phyloP scores from a whole-genome alignment of 1,140 invertebrate species.

The Eueides isabella region DNA sequence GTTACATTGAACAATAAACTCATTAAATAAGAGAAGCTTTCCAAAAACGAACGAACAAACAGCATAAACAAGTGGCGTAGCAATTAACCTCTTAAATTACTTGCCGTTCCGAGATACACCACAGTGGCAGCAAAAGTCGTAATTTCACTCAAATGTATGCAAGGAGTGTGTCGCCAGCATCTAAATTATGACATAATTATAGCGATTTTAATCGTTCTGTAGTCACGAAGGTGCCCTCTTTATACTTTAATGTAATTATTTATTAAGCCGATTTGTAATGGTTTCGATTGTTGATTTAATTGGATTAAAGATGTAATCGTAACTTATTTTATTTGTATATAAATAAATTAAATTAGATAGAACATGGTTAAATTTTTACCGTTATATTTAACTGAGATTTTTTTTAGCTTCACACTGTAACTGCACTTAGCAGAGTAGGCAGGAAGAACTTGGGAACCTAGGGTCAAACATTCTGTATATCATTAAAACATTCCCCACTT shows the following conservation, averaged over 20 bases:
- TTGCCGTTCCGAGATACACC: conserved; percentile 32
- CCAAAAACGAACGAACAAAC: conserved; percentile 23
- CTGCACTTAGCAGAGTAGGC: too few relatives aligned
- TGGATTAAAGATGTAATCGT: background rate
- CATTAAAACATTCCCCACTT: too few relatives aligned
- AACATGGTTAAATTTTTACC: too few relatives aligned
- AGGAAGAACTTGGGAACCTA: too few relatives aligned
- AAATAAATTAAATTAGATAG: too few relatives aligned
- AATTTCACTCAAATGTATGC: conserved; percentile 56
- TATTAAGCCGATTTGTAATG: background rate
- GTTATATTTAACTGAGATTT: too few relatives aligned
- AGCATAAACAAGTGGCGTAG: conserved; percentile 33
- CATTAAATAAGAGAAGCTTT: background rate
- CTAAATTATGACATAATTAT: conserved; percentile 67
- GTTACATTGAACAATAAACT: background rate
- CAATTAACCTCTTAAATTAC: conserved; percentile 44
- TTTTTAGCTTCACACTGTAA: too few relatives aligned
- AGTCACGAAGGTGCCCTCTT: conserved; percentile 4
- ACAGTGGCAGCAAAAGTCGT: conserved; percentile 29
- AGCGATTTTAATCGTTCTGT: conserved; percentile 55
- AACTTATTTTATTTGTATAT: too few relatives aligned
- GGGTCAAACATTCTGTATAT: too few relatives aligned
- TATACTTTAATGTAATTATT: conserved; percentile 5
- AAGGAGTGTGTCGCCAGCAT: conserved; percentile 48
- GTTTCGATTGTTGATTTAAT: background rate